Evolutionary conservation across 2,888 invertebrate species (phyloP).

Genomic region (Xestia c-nigrum): DNA sequence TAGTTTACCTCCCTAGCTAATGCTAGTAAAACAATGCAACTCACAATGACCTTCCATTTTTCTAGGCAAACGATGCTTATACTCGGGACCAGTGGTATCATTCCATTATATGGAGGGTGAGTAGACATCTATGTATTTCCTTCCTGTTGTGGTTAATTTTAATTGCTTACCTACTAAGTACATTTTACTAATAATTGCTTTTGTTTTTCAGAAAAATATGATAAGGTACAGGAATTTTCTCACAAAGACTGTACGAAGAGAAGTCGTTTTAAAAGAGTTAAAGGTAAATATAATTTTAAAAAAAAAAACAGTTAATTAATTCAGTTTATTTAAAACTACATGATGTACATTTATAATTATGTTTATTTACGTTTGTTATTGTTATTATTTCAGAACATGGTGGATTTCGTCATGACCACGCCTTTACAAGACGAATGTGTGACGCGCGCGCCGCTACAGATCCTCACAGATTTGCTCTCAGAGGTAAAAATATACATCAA

Average conservation of each 20-base stretch:
- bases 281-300: slow-evolving; percentile 91
- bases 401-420: slow-evolving; percentile 93
- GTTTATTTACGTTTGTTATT: slow-evolving; percentile 34
- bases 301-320: neutral
- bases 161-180: slow-evolving; percentile 33
- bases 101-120: slow-evolving; percentile 95
- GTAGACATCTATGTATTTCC: slow-evolving; percentile 64
- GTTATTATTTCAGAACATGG: slow-evolving; percentile 91
- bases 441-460: slow-evolving; percentile 93
- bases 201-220: slow-evolving; percentile 92
- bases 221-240: slow-evolving; percentile 93
- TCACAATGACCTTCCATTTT: slow-evolving; percentile 51
- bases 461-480: slow-evolving; percentile 93
- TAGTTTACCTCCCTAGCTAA: slow-evolving; percentile 35
- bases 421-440: slow-evolving; percentile 95
- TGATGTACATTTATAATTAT: slow-evolving; percentile 2
- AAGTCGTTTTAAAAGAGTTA: slow-evolving; percentile 94
- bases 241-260: slow-evolving; percentile 92
- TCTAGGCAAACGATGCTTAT: slow-evolving; percentile 93
- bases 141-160: slow-evolving; percentile 53
- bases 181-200: slow-evolving; percentile 37
- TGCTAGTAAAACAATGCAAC: slow-evolving; percentile 31
- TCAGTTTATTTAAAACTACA: neutral
- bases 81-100: slow-evolving; percentile 96
- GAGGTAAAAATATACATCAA: slow-evolving; percentile 79